These are phyloP conservation scores for Drosophila pseudoobscura DNA, from an alignment of 1,140 invertebrate species.

Conservation along the genomic window DNA sequence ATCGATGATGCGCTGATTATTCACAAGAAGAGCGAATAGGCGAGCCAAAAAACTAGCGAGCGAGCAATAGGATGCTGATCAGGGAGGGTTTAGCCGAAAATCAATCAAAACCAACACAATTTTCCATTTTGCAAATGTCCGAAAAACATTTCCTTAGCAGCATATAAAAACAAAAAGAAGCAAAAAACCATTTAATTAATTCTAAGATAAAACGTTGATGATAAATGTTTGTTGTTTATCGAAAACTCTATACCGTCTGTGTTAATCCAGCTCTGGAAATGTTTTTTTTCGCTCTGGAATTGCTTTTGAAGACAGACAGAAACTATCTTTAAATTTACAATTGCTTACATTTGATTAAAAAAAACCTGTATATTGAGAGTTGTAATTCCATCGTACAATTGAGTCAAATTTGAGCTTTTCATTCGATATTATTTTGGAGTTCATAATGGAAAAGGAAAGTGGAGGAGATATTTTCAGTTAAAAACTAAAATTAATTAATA, in stretches of 20 bases:
- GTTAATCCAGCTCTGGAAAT: conserved; percentile 79
- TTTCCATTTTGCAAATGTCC: conserved; percentile 54
- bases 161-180: conserved; percentile 15
- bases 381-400: conserved; percentile 51
- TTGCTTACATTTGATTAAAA: conserved; percentile 47
- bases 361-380: conserved; percentile 41
- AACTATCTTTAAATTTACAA: conserved; percentile 56
- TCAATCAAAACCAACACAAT: conserved; percentile 54
- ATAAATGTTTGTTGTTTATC: conserved; percentile 73
- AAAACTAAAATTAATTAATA: conserved; percentile 1
- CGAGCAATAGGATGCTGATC: conserved; percentile 8
- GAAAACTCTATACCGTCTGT: conserved; percentile 77
- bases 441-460: conserved; percentile 25
- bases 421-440: conserved; percentile 37
- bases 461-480: conserved; percentile 29
- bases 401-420: conserved; percentile 46
- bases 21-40: conserved; percentile 85
- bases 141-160: conserved; percentile 36
- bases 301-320: conserved; percentile 54
- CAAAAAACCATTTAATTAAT: conserved; percentile 63
- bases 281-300: conserved; percentile 61
- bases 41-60: not conserved
- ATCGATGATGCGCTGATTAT: conserved; percentile 87
- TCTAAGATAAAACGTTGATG: conserved; percentile 68
- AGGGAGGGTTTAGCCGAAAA: conserved; percentile 31